Percentiles rank a stretch among this genome's conserved stretches.
phyloP scores from a whole-genome alignment of 2,113 vertebrate genomes.

The Dipodomys merriami region DNA sequence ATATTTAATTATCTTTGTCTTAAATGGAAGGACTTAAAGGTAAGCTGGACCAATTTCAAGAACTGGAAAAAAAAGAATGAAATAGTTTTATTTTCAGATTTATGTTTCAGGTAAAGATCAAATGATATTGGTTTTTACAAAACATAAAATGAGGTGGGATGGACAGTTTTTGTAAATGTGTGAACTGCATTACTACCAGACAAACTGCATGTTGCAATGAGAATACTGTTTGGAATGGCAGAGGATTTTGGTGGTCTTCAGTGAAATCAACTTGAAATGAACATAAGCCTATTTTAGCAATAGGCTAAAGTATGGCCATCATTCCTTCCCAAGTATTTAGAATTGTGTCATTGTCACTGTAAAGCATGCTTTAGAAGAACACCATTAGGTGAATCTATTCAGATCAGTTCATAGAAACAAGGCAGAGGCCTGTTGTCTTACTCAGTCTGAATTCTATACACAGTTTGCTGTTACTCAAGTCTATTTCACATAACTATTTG shows the following conservation, averaged over 20 bases:
- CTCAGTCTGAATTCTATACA: background rate
- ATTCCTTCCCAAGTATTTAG: background rate
- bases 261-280: slow-evolving; percentile 7
- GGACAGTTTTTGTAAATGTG: slow-evolving; percentile 23
- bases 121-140: slow-evolving; percentile 41
- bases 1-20: slow-evolving; percentile 62
- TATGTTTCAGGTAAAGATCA: slow-evolving; percentile 51
- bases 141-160: slow-evolving; percentile 13
- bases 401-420: background rate
- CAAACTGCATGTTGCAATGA: slow-evolving; percentile 42
- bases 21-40: slow-evolving; percentile 60
- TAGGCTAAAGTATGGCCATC: background rate
- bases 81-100: slow-evolving; percentile 58
- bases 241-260: background rate
- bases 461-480: background rate
- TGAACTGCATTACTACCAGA: background rate
- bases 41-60: slow-evolving; percentile 51
- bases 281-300: background rate
- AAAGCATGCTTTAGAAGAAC: background rate
- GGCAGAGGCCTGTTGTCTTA: background rate
- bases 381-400: too few relatives aligned
- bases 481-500: background rate
- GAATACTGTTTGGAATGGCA: background rate
- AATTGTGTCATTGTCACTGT: background rate
- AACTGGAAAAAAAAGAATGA: background rate